These are phyloP conservation scores for Myripristis jacobus DNA, from an alignment of 2,797 vertebrate genomes.

Conservation along the genomic window DNA sequence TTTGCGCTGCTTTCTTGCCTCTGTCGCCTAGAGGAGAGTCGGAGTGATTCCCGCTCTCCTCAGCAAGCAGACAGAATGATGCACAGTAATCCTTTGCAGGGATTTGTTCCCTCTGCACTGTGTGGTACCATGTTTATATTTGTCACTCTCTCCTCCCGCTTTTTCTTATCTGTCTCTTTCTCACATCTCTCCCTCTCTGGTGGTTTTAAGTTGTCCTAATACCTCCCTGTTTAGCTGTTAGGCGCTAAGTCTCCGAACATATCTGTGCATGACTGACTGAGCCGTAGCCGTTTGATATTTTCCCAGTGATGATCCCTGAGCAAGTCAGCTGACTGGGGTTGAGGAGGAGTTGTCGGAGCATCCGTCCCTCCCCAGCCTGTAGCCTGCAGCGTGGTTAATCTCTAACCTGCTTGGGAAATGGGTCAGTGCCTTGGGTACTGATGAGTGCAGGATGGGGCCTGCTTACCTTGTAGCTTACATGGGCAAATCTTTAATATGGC, in stretches of 20 bases:
- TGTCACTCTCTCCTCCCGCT: constrained; percentile 28
- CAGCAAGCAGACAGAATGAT: constrained; percentile 54
- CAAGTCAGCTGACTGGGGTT: constrained; percentile 61
- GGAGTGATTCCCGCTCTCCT: constrained; percentile 53
- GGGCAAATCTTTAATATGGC: constrained; percentile 76
- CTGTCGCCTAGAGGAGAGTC: constrained; percentile 40
- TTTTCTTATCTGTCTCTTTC: constrained; percentile 50
- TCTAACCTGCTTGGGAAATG: constrained; percentile 82
- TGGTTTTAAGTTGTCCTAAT: constrained; percentile 51
- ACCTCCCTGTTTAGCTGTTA: constrained; percentile 36
- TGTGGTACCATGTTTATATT: constrained; percentile 39
- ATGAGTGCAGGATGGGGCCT: constrained; percentile 45
- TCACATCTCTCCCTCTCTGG: constrained; percentile 37
- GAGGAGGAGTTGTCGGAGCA: constrained; percentile 35
- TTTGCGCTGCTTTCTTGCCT: constrained; percentile 45
- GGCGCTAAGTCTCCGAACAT: constrained; percentile 52
- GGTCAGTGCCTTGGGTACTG: constrained; percentile 74
- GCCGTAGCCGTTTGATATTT: constrained; percentile 52
- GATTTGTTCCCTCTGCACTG: constrained; percentile 67
- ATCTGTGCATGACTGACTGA: constrained; percentile 57
- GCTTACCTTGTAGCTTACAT: constrained; percentile 78
- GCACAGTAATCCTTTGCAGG: constrained; percentile 67
- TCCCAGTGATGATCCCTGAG: constrained; percentile 59
- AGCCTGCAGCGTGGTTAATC: constrained; percentile 66
- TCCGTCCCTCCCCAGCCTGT: constrained; percentile 30